Base-by-base conservation (phyloP, 2,888 invertebrate species). In the Hemistola chrysoprasaria region DNA sequence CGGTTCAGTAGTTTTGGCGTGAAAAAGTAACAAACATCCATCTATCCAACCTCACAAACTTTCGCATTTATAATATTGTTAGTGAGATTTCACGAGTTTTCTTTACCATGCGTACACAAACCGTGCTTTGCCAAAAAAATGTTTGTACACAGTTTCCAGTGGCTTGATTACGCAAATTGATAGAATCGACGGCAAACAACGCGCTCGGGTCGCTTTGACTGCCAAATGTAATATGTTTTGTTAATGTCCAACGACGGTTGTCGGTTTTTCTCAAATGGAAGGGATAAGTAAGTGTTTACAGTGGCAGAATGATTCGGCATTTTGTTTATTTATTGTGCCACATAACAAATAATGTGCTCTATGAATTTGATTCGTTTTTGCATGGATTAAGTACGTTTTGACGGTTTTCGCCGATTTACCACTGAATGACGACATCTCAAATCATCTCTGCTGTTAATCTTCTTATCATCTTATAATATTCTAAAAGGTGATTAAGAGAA, bases 181-280 rank as follows among this genome's bases (percentile, higher is more conserved):
- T 81, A 85, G 79, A 82, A 84, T 83, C 59, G 67, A 57, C 59
- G 40, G 63, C 71, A 80, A 80, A 83, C 79, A 81, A 78, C 70
- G 62, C 59, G 46, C 64, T 66, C 71, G n/a, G n/a, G n/a, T 57
- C 65, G 66, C 81, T 79, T 83, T 83, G 78, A 71, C 59, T 64
- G 62, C 64, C 71, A 65, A 78, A 76, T 73, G 80, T 85, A 85
- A 86, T 86, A 82, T 81, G 81, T 85, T 86, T 86, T 85, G 85
- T 86, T 86, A 86, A 85, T 85, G 85, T 76, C 62, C 66, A 73
- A 65, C 68, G 64, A 64, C 71, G 74, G 76, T 71, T 72, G 73
- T 62, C 71, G 68, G 64, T 59, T 73, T 79, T 77, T 79, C 78
- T 69, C 74, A 45, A 62, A 64, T 59, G 71, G 68, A 65, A 65